Evolutionary conservation across 1,140 invertebrate species (phyloP), one percentile per base, ranked within the genome.

Genomic region (Neuroterus valhalla): DNA sequence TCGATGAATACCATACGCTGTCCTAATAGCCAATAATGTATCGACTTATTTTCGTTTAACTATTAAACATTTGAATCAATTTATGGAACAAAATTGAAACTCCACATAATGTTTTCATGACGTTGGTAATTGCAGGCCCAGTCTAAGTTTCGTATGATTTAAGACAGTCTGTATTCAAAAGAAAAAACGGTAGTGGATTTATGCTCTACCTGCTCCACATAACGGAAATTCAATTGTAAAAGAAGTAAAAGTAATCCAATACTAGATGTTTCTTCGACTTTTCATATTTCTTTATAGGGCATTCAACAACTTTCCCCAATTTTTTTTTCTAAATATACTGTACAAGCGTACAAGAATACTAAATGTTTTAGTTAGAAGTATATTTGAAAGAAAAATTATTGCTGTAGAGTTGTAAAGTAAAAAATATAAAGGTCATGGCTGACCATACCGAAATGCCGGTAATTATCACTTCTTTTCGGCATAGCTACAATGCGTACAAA

Each of bases 211-310:
- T 38, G 55, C 55, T 62, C 23, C 12, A 62, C 4, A 62, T 23
- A 62, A 62, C 55, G 15, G 55, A 26, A 62, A 62, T 26, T 62
- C 11, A 62, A 62, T 50, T 19, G 48, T 19, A 50, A 50, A 50
- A 50, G 17, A 17, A 50, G 19, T 19, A 50, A 50, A 50, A 50
- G 8, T 19, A 50, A 50, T 21, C 19, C 48, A 50, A 21, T 50
- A 21, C 2, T 31, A 6, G 8, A 55, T 23, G 10, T 55, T 21
- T 55, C 50, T 55, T 11, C n/a, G n/a, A n/a, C 23, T 55, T 23
- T 55, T 23, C 4, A 10, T 23, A n/a, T 62, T 62, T 2, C 15
- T 4, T 62, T 62, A 48, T 8, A n/a, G 17, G 8, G 8, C 8
- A 17, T 48, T n/a, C n/a, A 14, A 2, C 11, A 45, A 48, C 15